phyloP scores from a whole-genome alignment of 1,140 invertebrate species.

The Dendroctonus valens region DNA sequence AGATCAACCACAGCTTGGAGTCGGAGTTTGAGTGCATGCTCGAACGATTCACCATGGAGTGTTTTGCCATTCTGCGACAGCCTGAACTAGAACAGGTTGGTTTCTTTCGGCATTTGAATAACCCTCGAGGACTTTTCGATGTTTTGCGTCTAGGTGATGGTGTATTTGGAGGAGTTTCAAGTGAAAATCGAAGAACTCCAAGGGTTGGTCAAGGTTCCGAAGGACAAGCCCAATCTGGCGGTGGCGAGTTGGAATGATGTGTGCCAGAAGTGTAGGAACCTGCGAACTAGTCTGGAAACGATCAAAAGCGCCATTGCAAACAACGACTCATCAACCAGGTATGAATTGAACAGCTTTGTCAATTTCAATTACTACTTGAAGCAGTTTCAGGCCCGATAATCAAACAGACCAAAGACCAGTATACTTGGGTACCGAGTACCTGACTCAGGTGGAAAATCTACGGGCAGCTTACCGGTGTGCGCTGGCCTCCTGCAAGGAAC shows the following conservation, averaged over 20 bases:
- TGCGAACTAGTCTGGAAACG: constrained; percentile 37
- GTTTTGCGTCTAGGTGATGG: constrained; percentile 14
- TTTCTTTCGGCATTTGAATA: too few relatives aligned
- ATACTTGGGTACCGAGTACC: constrained; percentile 70
- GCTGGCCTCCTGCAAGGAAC: constrained; percentile 65
- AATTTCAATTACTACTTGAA: constrained; percentile 2
- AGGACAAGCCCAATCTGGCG: constrained; percentile 13
- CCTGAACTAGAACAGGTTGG: constrained; percentile 40
- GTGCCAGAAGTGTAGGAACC: constrained; percentile 50
- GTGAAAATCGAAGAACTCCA: constrained; percentile 42
- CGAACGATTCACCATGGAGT: constrained; percentile 38
- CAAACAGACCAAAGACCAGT: constrained; percentile 43
- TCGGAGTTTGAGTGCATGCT: constrained; percentile 48
- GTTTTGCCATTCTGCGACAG: constrained; percentile 37
- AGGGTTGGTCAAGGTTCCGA: constrained; percentile 36
- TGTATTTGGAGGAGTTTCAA: constrained; percentile 39
- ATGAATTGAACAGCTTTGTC: constrained; percentile 16
- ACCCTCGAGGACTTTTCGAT: too few relatives aligned
- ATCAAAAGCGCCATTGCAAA: constrained; percentile 27
- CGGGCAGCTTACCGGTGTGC: constrained; percentile 67
- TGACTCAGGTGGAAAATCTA: constrained; percentile 72
- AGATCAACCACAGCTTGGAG: constrained; percentile 45
- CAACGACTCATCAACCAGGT: constrained; percentile 33
- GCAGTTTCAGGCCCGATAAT: constrained; percentile 34
- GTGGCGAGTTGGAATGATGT: constrained; percentile 50